Base-by-base conservation (phyloP, 2,797 vertebrate genomes). In the Circus cinereus region DNA sequence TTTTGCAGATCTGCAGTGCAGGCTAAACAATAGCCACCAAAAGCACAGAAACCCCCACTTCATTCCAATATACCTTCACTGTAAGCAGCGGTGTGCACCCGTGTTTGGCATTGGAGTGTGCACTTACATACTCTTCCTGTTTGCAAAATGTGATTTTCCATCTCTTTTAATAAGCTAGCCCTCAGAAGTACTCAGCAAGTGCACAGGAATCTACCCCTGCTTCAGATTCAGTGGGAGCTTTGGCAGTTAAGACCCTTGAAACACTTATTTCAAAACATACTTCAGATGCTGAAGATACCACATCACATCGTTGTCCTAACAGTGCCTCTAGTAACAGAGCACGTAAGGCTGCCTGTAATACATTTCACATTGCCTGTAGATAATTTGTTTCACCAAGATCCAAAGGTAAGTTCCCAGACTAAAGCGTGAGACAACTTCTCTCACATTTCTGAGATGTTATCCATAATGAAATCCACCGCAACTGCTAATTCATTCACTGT, bases 391-490 rank as follows among this genome's bases (percentile, higher is more conserved):
- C 78, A 56, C 72, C 36, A 4, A 53, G 72, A 92, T 59, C 18
- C 72, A 77, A 88, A 89, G 85, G 93, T 89, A 89, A 70, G 54
- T 74, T 88, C 73, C 38, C 34, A 47, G 81, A 51, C 47, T 38
- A 59, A 80, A 79, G 51, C 5, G n/a, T 80, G 60, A 96, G 89
- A 92, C 89, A 75, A 75, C 82, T 92, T 83, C 73, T 93, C 64
- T 88, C 78, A 64, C 68, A 64, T 92, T 80, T 92, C 75, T 48
- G 54, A 80, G 78, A 88, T 70, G 68, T 68, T 69, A 88, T 40
- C 91, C 64, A 4, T 89, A 65, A 82, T 42, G 68, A 89, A 93
- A 92, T 77, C 82, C 32, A 48, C 78, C 3, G 0, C 60, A 51
- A 77, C n/a, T 34, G 12, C 91, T 92, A 91, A 65, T 59, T 81